Conservation (phyloP, 1,140 invertebrate species). For the Drosophila fuyamai region DNA sequence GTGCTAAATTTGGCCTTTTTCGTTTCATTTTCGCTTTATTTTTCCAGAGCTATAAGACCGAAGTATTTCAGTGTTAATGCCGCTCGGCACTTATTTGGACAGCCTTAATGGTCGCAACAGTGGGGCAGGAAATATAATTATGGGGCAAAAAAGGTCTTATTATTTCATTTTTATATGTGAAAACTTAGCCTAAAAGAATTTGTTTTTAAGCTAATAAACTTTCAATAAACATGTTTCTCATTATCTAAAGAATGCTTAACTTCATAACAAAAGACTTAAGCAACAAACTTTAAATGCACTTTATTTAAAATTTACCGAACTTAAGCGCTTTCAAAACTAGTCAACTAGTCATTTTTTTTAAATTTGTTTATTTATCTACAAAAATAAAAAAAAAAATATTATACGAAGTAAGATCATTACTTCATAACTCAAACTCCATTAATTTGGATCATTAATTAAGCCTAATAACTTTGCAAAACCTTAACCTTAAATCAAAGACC, state of each 20-base stretch:
- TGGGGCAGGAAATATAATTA: constrained; percentile 18
- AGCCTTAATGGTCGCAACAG: constrained; percentile 47
- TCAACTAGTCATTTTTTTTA: too few species aligned
- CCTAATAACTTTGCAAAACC: constrained; percentile 8
- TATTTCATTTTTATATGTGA: too few species aligned
- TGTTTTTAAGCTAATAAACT: too few species aligned
- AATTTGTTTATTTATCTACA: background rate
- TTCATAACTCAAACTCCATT: constrained; percentile 1
- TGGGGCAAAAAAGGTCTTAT: background rate
- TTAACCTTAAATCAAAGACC: constrained; percentile 31
- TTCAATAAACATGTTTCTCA: too few species aligned
- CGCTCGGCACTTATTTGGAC: constrained; percentile 63
- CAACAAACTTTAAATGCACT: background rate
- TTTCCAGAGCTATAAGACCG: constrained; percentile 26
- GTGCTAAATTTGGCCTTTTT: constrained; percentile 60
- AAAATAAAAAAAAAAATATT: background rate
- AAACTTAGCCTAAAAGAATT: too few species aligned
- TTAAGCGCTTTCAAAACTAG: background rate
- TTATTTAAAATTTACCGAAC: background rate
- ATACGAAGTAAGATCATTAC: background rate
- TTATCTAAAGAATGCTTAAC: background rate
- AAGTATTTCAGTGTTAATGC: constrained; percentile 66
- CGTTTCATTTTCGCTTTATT: constrained; percentile 36
- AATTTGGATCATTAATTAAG: constrained; percentile 17
- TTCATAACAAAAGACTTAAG: background rate